Evolutionary conservation across 2,113 vertebrate species (phyloP).

Genomic region (Monarcha castaneiventris): DNA sequence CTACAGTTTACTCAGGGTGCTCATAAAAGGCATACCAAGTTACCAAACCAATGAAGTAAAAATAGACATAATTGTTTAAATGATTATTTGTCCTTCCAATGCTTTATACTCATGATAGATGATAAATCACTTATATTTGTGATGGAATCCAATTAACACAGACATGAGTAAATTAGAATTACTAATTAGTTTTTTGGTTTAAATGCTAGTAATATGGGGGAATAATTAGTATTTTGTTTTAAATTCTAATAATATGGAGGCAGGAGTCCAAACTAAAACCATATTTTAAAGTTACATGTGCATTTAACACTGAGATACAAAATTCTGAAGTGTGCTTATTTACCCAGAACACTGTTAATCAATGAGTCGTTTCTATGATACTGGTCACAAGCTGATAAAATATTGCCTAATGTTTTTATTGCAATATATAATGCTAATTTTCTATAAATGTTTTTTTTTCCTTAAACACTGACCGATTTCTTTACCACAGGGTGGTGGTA

Average conservation of each 20-base stretch:
- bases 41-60: neutral
- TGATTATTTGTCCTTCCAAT: neutral
- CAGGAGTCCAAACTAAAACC: neutral
- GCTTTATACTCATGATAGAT: neutral
- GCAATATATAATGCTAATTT: neutral
- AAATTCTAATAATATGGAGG: constrained; percentile 43
- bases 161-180: constrained; percentile 67
- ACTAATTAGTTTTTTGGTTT: constrained; percentile 43
- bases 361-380: neutral
- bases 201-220: constrained; percentile 44
- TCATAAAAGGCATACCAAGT: neutral
- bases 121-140: constrained; percentile 4
- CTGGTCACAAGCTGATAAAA: neutral
- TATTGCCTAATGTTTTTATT: neutral
- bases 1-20: neutral
- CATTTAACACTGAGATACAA: neutral
- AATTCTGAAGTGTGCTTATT: neutral
- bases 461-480: neutral
- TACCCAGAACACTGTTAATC: neutral
- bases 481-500: constrained; percentile 7
- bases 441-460: neutral
- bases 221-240: constrained; percentile 32
- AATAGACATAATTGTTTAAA: neutral
- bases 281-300: neutral
- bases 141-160: constrained; percentile 66